Evolutionary conservation across 2,113 vertebrate genomes (phyloP).

Genomic region (Dasyurus viverrinus): DNA sequence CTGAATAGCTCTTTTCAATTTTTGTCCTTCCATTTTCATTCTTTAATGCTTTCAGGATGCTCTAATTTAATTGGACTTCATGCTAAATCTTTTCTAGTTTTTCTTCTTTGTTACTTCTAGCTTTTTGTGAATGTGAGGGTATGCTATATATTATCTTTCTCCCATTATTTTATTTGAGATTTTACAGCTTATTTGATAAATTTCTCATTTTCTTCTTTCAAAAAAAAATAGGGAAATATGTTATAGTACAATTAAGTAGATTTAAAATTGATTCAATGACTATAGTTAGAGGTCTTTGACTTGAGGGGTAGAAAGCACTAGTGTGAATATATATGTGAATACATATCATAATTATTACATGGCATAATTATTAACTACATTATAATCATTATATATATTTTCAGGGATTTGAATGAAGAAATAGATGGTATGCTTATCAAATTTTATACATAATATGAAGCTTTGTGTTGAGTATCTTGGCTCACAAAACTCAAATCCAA

Average conservation of each 20-base stretch:
- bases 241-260: not conserved
- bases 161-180: not conserved
- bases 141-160: not conserved
- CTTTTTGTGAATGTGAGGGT: not conserved
- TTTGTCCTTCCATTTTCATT: not conserved
- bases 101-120: not conserved
- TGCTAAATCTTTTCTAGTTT: not conserved
- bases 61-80: not conserved
- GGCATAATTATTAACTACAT: too few relatives aligned
- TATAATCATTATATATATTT: not conserved
- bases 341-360: too few relatives aligned
- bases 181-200: not conserved
- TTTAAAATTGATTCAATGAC: not conserved
- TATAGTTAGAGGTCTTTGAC: not conserved
- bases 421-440: not conserved
- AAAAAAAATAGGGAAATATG: not conserved
- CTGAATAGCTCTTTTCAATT: not conserved
- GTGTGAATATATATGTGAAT: not conserved
- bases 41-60: not conserved
- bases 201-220: not conserved
- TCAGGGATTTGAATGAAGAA: not conserved
- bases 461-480: not conserved
- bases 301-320: not conserved
- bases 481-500: not conserved
- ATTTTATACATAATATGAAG: not conserved